Conservation (phyloP, 2,797 vertebrate genomes). For the Sus cebifrons region DNA sequence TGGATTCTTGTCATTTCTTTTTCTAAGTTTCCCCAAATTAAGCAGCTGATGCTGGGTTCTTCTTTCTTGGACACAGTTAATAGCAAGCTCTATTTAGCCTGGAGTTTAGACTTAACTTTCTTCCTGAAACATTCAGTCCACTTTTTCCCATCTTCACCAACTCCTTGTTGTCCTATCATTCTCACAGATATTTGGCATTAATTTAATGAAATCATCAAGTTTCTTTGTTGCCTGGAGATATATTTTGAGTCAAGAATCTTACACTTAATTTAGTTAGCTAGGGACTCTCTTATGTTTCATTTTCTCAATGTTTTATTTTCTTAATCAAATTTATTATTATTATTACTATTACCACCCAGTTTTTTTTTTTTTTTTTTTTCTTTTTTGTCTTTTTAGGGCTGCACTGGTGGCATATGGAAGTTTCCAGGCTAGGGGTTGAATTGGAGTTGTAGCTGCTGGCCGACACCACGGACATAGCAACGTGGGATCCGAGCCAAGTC, state of each 20-base stretch:
- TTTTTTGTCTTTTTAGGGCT: no score
- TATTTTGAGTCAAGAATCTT: conserved; percentile 57
- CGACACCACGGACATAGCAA: no score
- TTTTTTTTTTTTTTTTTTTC: not conserved
- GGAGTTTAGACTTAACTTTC: not conserved
- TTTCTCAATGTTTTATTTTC: conserved; percentile 48
- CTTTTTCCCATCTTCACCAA: not conserved
- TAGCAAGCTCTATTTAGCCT: not conserved
- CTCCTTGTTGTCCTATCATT: not conserved
- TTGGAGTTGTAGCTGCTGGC: no score
- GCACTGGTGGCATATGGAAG: no score
- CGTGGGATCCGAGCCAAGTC: no score
- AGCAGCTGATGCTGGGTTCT: not conserved
- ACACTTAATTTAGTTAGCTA: conserved; percentile 23
- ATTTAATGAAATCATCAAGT: conserved; percentile 60
- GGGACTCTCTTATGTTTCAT: not conserved
- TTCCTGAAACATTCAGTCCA: conserved; percentile 18
- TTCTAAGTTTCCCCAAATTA: not conserved
- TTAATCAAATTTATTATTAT: not conserved
- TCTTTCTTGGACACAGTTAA: not conserved
- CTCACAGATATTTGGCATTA: conserved; percentile 44
- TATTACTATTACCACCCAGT: no score
- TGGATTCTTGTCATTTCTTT: not conserved
- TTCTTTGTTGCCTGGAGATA: conserved; percentile 17
- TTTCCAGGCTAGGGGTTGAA: no score